Evolutionary conservation across 2,113 vertebrate genomes (phyloP).

Genomic region (Anoura caudifer): DNA sequence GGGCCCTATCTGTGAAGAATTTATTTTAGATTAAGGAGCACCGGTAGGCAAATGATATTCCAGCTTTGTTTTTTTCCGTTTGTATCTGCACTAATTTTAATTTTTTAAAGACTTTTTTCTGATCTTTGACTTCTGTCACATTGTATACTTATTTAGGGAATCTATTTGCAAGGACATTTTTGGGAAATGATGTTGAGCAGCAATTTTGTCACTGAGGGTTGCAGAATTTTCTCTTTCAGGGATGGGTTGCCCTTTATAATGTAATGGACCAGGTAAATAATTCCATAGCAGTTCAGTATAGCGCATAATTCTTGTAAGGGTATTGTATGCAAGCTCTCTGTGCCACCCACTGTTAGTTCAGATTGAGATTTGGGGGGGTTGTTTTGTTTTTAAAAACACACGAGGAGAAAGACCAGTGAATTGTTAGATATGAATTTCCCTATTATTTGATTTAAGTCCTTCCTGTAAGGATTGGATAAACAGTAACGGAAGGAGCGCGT

Average conservation of each 20-base stretch:
- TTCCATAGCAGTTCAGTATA: conserved; percentile 78
- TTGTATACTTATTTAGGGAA: conserved; percentile 87
- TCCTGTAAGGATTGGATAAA: conserved; percentile 65
- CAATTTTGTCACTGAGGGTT: conserved; percentile 83
- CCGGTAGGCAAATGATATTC: conserved; percentile 87
- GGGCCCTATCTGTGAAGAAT: conserved; percentile 87
- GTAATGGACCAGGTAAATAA: conserved; percentile 83
- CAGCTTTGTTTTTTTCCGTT: conserved; percentile 95
- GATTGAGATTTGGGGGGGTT: conserved; percentile 57
- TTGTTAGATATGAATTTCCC: conserved; percentile 68
- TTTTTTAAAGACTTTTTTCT: conserved; percentile 89
- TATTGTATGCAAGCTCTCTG: conserved; percentile 80
- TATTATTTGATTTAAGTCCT: conserved; percentile 70
- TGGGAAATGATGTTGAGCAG: conserved; percentile 75
- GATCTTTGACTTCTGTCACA: conserved; percentile 90
- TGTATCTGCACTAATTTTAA: conserved; percentile 99
- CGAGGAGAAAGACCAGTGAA: conserved; percentile 67
- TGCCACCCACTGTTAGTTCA: conserved; percentile 82
- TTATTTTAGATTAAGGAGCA: conserved; percentile 94
- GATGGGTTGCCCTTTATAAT: conserved; percentile 80
- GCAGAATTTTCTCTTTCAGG: conserved; percentile 80
- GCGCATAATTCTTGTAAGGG: conserved; percentile 77
- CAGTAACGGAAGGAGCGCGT: conserved; percentile 71
- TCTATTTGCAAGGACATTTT: conserved; percentile 85
- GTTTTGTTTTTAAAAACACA: conserved; percentile 59